Evolutionary conservation across 2,797 vertebrate species (phyloP).

Genomic region (Ptychadena robeensis): DNA sequence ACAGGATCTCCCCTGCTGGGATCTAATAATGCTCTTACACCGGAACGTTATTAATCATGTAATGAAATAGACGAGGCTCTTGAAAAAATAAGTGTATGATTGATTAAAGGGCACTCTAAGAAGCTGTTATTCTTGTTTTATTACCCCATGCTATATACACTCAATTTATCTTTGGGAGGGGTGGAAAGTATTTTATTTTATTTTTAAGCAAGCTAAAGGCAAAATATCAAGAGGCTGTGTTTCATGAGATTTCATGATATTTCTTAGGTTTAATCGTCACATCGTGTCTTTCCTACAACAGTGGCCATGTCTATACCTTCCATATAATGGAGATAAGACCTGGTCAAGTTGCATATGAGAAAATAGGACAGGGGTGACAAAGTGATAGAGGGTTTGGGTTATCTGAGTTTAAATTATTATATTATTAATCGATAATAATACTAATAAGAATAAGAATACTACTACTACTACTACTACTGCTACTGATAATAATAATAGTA

Average conservation of each 20-base stretch:
- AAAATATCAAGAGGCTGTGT: slow-evolving; percentile 27
- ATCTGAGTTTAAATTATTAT: too few relatives aligned
- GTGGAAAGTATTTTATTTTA: slow-evolving; percentile 79
- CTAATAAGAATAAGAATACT: too few relatives aligned
- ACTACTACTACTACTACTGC: too few relatives aligned
- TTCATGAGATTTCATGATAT: background rate
- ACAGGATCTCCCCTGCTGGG: slow-evolving; percentile 86
- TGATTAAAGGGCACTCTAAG: slow-evolving; percentile 85
- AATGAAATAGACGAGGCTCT: slow-evolving; percentile 90
- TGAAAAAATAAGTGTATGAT: slow-evolving; percentile 85
- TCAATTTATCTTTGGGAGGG: slow-evolving; percentile 82
- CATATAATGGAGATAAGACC: too few relatives aligned
- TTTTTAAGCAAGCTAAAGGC: slow-evolving; percentile 39
- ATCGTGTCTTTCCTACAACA: slow-evolving; percentile 14
- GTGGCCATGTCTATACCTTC: slow-evolving; percentile 1
- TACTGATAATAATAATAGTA: too few relatives aligned
- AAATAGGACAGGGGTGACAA: too few relatives aligned
- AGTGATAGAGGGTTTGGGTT: too few relatives aligned
- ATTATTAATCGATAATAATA: too few relatives aligned
- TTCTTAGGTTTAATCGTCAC: slow-evolving; percentile 5
- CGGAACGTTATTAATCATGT: slow-evolving; percentile 91
- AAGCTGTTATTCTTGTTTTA: slow-evolving; percentile 86
- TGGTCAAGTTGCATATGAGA: too few relatives aligned
- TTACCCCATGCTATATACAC: slow-evolving; percentile 82
- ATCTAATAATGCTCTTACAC: slow-evolving; percentile 86